Conservation (phyloP, 2,113 vertebrate genomes). For the Alethe diademata region DNA sequence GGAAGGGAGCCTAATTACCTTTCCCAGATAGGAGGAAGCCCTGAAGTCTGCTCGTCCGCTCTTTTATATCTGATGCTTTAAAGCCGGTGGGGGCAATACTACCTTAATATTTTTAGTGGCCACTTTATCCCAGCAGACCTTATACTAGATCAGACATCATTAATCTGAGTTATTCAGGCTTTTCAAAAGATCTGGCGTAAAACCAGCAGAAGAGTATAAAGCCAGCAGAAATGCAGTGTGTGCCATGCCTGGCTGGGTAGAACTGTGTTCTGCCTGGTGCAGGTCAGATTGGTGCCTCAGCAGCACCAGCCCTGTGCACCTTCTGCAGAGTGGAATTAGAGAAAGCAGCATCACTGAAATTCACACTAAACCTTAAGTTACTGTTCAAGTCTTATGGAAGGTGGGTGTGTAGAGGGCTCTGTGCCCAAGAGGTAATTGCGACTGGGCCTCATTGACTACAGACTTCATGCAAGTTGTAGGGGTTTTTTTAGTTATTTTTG, state of each 20-base stretch:
- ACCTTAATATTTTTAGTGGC: neutral
- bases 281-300: neutral
- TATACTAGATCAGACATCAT: neutral
- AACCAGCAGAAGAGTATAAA: neutral
- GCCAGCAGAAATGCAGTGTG: neutral
- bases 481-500: neutral
- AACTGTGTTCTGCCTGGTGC: neutral
- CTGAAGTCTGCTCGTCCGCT: neutral
- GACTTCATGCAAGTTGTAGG: accelerated
- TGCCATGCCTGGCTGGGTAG: neutral
- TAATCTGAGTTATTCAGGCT: neutral
- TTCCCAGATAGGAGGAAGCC: neutral
- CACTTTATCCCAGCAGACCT: neutral
- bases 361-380: neutral
- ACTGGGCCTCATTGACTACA: neutral
- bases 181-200: neutral
- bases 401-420: neutral
- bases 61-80: neutral
- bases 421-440: accelerated
- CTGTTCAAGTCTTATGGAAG: neutral
- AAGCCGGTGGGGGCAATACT: neutral
- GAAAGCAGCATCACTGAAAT: neutral
- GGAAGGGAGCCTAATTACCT: conserved; percentile 10
- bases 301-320: accelerated
- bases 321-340: neutral